A percentile compares a stretch with the other conserved stretches of the same genome.
Evolutionary conservation across 2,113 vertebrate species (phyloP).

Genomic region (Jaculus jaculus): DNA sequence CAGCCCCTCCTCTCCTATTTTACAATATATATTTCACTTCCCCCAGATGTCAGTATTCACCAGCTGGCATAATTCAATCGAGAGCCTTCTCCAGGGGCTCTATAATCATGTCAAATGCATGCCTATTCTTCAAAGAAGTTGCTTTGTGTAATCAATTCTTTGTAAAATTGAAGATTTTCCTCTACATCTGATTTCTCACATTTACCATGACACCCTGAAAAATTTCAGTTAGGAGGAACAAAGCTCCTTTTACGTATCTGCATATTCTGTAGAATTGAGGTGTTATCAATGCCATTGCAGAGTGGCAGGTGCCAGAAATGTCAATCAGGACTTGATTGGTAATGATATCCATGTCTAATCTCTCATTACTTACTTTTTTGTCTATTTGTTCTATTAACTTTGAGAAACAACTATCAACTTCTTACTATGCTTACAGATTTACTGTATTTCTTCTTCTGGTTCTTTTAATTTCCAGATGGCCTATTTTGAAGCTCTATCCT

Average conservation of each 20-base stretch:
- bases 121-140: background rate
- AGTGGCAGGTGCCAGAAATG: background rate
- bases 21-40: background rate
- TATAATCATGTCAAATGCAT: too few relatives aligned
- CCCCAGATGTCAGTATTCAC: background rate
- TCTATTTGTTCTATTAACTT: background rate
- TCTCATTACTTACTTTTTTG: background rate
- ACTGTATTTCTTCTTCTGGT: background rate
- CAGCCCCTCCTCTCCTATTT: background rate
- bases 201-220: too few relatives aligned
- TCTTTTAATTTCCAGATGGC: background rate
- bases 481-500: background rate
- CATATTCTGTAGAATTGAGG: accelerated
- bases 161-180: background rate
- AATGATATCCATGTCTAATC: too few relatives aligned
- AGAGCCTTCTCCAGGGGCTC: background rate
- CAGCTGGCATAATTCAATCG: background rate
- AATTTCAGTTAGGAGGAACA: background rate
- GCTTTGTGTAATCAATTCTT: background rate
- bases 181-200: background rate
- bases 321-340: background rate
- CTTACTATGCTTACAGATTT: background rate
- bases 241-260: background rate
- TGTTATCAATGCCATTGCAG: too few relatives aligned
- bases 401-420: background rate